Evolutionary conservation across 2,113 vertebrate species (phyloP).

Genomic region (Oncorhynchus kisutch): DNA sequence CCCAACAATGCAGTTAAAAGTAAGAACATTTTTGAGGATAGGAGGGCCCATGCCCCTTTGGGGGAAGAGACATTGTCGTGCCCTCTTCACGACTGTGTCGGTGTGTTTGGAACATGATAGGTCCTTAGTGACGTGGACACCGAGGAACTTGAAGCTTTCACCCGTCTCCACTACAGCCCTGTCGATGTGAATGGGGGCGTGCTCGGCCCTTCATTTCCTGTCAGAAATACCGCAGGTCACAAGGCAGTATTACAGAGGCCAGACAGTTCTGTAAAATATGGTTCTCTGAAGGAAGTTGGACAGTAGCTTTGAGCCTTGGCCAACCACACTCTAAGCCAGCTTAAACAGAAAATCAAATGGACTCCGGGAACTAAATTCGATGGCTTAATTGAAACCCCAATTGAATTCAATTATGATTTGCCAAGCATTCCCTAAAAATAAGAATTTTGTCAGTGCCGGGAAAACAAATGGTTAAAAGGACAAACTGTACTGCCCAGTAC

Average conservation of each 20-base stretch:
- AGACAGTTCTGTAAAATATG: not conserved
- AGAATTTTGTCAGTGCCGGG: constrained; percentile 16
- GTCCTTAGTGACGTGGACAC: too few relatives aligned
- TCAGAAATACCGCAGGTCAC: not conserved
- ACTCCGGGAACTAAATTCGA: constrained; percentile 7
- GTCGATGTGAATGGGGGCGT: too few relatives aligned
- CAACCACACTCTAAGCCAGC: too few relatives aligned
- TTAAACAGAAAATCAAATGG: not conserved
- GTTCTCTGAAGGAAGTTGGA: not conserved
- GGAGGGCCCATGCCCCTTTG: too few relatives aligned
- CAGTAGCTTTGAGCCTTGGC: constrained; percentile 3
- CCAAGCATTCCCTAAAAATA: constrained; percentile 26
- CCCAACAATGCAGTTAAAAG: too few relatives aligned
- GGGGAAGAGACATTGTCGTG: too few relatives aligned
- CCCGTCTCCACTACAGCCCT: too few relatives aligned
- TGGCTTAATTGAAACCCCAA: not conserved
- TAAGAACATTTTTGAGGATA: too few relatives aligned
- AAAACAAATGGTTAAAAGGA: constrained; percentile 2
- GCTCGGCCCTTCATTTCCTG: not conserved
- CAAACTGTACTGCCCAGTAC: not conserved
- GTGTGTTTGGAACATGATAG: too few relatives aligned
- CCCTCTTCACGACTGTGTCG: too few relatives aligned
- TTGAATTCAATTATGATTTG: constrained; percentile 9
- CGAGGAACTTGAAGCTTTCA: too few relatives aligned
- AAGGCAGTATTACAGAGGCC: not conserved